A percentile compares a stretch with the other conserved stretches of the same genome.
Conservation (phyloP, 2,113 vertebrate species). For the Alethe castanea region DNA sequence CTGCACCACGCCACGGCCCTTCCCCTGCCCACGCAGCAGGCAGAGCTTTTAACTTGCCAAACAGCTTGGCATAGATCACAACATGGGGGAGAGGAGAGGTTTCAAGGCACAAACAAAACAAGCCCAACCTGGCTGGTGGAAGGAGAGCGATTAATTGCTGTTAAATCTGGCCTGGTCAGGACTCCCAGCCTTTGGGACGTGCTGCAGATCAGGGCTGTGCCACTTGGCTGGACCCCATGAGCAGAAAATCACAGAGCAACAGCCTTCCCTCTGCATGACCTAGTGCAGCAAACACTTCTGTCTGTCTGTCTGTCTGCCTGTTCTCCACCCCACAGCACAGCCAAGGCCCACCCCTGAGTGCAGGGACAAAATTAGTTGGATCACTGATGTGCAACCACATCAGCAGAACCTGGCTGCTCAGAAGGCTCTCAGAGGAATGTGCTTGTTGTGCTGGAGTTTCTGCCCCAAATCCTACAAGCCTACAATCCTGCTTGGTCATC, state of each 20-base stretch:
- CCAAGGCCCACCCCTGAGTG: background rate
- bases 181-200: accelerated
- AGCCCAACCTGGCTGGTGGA: background rate
- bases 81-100: background rate
- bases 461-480: background rate
- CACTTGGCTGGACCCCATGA: background rate
- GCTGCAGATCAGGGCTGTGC: background rate
- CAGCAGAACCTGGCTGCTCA: background rate
- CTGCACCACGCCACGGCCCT: background rate
- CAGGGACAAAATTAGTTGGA: accelerated
- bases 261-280: background rate
- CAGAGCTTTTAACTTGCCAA: background rate
- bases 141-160: background rate
- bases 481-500: background rate
- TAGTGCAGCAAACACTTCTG: background rate
- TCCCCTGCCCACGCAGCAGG: background rate
- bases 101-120: background rate
- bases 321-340: background rate
- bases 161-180: background rate
- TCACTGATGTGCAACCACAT: background rate
- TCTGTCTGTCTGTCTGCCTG: background rate
- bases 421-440: background rate
- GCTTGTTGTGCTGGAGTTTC: background rate
- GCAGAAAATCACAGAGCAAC: background rate
- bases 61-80: background rate